A percentile compares a stretch with the other conserved stretches of the same genome.
Evolutionary conservation across 2,113 vertebrate species (phyloP).

Genomic region (Crotophaga sulcirostris): DNA sequence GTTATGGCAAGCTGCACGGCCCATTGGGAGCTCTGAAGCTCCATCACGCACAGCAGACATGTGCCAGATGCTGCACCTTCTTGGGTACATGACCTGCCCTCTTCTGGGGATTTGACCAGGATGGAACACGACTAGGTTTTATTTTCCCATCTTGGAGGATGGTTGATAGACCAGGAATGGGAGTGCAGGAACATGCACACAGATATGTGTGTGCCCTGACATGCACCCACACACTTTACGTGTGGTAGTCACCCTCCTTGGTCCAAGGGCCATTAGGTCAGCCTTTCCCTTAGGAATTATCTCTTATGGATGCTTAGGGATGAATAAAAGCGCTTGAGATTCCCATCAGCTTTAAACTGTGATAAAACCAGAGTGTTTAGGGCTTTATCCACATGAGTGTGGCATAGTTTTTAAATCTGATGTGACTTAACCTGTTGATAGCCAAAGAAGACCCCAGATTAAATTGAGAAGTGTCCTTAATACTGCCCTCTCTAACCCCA

Average conservation of each 20-base stretch:
- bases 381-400: background rate
- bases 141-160: background rate
- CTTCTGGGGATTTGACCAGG: background rate
- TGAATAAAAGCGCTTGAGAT: background rate
- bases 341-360: background rate
- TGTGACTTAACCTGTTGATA: background rate
- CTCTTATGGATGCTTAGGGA: background rate
- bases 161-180: background rate
- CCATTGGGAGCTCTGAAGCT: background rate
- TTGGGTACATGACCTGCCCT: accelerated
- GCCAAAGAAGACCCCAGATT: background rate
- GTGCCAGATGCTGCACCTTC: background rate
- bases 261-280: background rate
- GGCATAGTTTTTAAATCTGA: background rate
- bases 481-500: background rate
- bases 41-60: background rate
- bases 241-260: background rate
- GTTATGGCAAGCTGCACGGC: background rate
- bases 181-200: background rate
- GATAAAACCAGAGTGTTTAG: background rate
- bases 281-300: background rate
- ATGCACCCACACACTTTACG: accelerated
- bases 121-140: background rate
- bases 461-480: background rate
- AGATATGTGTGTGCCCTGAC: background rate